Percentiles rank a stretch among this genome's conserved stretches.
These are phyloP conservation scores for Encarsia formosa DNA, from an alignment of 2,888 invertebrate species.

Conservation along the genomic window DNA sequence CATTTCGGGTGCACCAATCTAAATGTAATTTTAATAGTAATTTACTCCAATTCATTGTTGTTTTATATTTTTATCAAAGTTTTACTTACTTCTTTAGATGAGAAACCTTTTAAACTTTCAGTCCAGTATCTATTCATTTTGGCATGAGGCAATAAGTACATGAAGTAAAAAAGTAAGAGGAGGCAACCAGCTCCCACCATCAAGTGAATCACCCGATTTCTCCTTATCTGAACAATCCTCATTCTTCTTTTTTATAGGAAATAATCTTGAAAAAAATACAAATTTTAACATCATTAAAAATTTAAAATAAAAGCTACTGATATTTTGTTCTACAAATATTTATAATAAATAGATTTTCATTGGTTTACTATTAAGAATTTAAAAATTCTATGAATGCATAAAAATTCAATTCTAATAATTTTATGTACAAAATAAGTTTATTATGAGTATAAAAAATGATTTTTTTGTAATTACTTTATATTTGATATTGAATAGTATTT, in stretches of 20 bases:
- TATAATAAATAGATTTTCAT: neutral
- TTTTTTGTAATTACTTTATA: too few species aligned
- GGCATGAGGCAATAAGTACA: slow-evolving; percentile 33
- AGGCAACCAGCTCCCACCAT: slow-evolving; percentile 34
- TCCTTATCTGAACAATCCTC: slow-evolving; percentile 46
- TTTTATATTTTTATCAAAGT: neutral
- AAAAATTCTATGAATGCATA: too few species aligned
- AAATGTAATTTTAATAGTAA: neutral
- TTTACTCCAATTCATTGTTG: neutral
- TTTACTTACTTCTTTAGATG: slow-evolving; percentile 36
- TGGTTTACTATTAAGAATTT: too few species aligned
- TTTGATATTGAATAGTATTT: too few species aligned
- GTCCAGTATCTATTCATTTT: slow-evolving; percentile 36
- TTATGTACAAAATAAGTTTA: too few species aligned
- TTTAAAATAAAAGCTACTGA: neutral
- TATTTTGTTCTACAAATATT: neutral
- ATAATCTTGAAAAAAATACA: neutral
- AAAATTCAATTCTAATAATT: too few species aligned
- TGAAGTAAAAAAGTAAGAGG: slow-evolving; percentile 43
- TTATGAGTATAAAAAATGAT: too few species aligned
- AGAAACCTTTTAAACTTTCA: slow-evolving; percentile 34
- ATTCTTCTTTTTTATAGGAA: slow-evolving; percentile 33
- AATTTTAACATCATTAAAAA: neutral
- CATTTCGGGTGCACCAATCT: slow-evolving; percentile 38
- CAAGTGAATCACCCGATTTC: slow-evolving; percentile 41